Evolutionary conservation across 2,797 vertebrate species (phyloP).

Genomic region (Parotocinclus haroldoi): DNA sequence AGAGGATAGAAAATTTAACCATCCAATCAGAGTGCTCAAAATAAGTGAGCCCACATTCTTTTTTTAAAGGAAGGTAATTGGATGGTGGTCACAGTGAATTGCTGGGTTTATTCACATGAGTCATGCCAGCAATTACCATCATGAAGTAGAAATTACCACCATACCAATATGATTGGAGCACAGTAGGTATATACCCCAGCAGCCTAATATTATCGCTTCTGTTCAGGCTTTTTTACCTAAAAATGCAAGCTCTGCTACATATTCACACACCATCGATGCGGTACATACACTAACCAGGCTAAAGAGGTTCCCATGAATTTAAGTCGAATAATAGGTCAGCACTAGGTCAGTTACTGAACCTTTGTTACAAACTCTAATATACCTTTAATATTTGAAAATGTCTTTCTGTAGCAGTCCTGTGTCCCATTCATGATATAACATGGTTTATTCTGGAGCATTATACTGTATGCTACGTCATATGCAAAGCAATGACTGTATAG

Average conservation of each 20-base stretch:
- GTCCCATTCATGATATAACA: too few relatives aligned
- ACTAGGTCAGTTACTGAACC: conserved; percentile 50
- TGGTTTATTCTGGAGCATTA: too few relatives aligned
- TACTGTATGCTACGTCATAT: too few relatives aligned
- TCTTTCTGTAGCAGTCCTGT: conserved; percentile 14
- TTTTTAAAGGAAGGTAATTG: conserved; percentile 33
- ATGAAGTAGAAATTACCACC: conserved; percentile 61
- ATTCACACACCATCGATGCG: conserved; percentile 44
- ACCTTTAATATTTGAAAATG: conserved; percentile 17
- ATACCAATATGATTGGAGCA: conserved; percentile 65
- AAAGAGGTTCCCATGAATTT: too few relatives aligned
- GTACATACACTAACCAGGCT: conserved; percentile 13
- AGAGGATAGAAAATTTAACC: conserved; percentile 35
- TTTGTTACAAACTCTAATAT: conserved; percentile 39
- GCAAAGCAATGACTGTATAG: too few relatives aligned
- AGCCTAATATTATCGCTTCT: conserved; percentile 24
- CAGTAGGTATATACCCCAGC: too few relatives aligned
- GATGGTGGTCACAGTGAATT: conserved; percentile 39
- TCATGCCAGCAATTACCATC: conserved; percentile 66
- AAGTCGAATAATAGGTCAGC: too few relatives aligned
- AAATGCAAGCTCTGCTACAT: conserved; percentile 6
- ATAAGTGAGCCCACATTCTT: not conserved
- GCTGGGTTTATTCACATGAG: conserved; percentile 50
- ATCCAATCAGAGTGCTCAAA: conserved; percentile 30
- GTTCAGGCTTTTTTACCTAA: conserved; percentile 26